Base-by-base conservation (phyloP, 2,797 vertebrate species). In the Gastrophryne carolinensis region DNA sequence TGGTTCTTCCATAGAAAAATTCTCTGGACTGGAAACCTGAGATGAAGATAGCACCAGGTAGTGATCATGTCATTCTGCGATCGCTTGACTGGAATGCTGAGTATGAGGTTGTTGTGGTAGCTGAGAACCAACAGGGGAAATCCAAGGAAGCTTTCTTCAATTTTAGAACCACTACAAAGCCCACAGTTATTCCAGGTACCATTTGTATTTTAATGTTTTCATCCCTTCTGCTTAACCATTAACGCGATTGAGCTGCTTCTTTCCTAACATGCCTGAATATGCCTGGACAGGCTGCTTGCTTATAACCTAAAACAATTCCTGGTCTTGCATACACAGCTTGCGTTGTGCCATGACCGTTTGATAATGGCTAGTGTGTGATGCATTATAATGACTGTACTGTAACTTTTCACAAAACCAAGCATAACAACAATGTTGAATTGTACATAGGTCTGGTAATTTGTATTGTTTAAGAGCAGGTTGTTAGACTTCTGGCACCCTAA, bases 151-250 rank as follows among this genome's bases (percentile, higher is more conserved):
- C 93, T 2, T 88, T 80, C 37, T 89, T 95, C 47, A 88, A 92
- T 66, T 95, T 98, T 89, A 91, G 85, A 81, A 98, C 98, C 1
- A 90, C 94, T 0, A 87, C 91, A 0, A 87, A 98, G 87, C 97
- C 97, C 19, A 95, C 95, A 0, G 91, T 91, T 72, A 94, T 96
- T 83, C 94, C 97, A 98, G 98, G 98, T 99, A 96, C 73, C 44
- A 47, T 35, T 64, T 35, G 11, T 58, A 4, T 65, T 21, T 61
- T 66, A 66, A 56, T 35, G 3, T 41, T n/a, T 23, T 19, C 41
- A 32, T n/a, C 68, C 58, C 23, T 79, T 63, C 82, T 5, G 90
- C 91, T 89, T 87, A 79, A 53, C 80, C 61, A 76, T 87, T 88
- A 89, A 87, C 79, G 89, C 91, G 80, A 50, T 71, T 2, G 34